A percentile compares a stretch with the other conserved stretches of the same genome.
phyloP scores from a whole-genome alignment of 2,113 vertebrate genomes.

The Hoplias malabaricus region DNA sequence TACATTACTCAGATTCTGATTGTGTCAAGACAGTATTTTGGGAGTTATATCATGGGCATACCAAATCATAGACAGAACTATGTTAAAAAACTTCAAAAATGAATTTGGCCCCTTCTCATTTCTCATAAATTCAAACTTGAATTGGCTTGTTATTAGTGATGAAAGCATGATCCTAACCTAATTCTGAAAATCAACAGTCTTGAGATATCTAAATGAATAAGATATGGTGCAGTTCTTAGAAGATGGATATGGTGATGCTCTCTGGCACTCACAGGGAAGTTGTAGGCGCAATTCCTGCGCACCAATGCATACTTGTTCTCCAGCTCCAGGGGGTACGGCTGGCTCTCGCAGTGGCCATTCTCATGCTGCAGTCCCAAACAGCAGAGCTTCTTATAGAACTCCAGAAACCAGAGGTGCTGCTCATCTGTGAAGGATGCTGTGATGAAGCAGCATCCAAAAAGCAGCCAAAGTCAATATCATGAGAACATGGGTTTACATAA shows the following conservation, averaged over 20 bases:
- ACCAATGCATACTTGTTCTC: slow-evolving; percentile 84
- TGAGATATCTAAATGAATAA: background rate
- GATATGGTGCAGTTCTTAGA: background rate
- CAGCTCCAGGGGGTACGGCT: slow-evolving; percentile 79
- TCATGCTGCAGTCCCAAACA: slow-evolving; percentile 85
- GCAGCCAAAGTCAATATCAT: background rate
- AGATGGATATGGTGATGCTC: background rate
- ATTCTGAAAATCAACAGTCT: background rate
- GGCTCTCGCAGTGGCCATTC: slow-evolving; percentile 83
- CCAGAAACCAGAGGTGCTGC: slow-evolving; percentile 86
- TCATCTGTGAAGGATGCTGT: slow-evolving; percentile 88
- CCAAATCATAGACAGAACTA: background rate
- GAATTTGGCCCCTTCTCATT: background rate
- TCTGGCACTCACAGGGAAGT: slow-evolving; percentile 82
- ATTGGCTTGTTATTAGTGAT: background rate
- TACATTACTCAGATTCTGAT: background rate
- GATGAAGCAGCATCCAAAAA: slow-evolving; percentile 16
- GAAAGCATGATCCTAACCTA: background rate
- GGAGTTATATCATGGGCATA: background rate
- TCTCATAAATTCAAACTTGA: background rate
- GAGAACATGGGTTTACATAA: background rate
- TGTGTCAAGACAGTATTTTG: background rate
- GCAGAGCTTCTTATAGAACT: slow-evolving; percentile 90
- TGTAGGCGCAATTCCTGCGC: slow-evolving; percentile 94
- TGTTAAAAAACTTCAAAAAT: background rate